Conservation (phyloP, 2,888 invertebrate species). For the Gortyna flavago region DNA sequence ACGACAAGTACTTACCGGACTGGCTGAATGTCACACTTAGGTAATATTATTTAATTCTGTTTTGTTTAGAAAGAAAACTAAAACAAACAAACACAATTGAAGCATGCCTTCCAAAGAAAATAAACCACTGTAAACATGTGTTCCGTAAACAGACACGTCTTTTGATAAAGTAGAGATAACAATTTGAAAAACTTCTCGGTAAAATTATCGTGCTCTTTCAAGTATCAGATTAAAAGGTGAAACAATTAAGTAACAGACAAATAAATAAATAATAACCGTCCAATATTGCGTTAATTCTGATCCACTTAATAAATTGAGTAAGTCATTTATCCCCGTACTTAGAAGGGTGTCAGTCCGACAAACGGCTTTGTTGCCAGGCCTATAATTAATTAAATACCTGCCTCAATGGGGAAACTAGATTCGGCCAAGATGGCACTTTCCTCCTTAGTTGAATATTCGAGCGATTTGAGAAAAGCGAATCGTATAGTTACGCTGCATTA, state of each 20-base stretch:
- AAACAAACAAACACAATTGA: neutral
- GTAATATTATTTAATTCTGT: neutral
- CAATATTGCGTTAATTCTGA: neutral
- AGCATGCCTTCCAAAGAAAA: neutral
- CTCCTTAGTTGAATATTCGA: slow-evolving; percentile 16
- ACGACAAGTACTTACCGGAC: neutral
- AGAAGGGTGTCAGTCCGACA: slow-evolving; percentile 50
- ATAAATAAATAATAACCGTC: slow-evolving; percentile 1
- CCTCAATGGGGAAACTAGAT: slow-evolving; percentile 63
- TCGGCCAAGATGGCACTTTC: slow-evolving; percentile 27
- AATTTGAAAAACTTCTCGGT: neutral
- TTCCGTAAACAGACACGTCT: neutral
- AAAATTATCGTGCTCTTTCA: neutral
- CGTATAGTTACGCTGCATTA: neutral
- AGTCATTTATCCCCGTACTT: slow-evolving; percentile 50
- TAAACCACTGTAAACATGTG: neutral
- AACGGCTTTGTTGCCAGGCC: slow-evolving; percentile 61
- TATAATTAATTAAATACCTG: slow-evolving; percentile 73
- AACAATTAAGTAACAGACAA: neutral
- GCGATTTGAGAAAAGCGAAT: slow-evolving; percentile 29
- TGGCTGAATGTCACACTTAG: neutral
- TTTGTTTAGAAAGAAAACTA: neutral
- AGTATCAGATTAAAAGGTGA: neutral
- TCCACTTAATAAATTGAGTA: slow-evolving; percentile 35
- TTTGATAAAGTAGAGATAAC: neutral